These are phyloP conservation scores for Ptiloglossa arizonensis DNA, from an alignment of 1,140 invertebrate species.

Conservation along the genomic window DNA sequence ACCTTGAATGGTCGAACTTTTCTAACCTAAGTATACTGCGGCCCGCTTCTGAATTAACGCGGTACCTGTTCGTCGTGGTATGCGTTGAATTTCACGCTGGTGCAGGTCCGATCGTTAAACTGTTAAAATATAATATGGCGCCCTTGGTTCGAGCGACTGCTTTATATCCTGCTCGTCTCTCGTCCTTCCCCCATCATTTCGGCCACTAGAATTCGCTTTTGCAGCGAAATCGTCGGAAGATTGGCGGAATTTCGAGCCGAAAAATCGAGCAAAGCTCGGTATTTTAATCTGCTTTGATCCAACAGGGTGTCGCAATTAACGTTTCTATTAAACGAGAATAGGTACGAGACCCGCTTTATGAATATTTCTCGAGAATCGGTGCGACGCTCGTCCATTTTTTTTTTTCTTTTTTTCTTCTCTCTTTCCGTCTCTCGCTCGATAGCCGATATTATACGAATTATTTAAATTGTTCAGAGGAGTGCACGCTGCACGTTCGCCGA, in stretches of 20 bases:
- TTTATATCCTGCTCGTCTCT: background rate
- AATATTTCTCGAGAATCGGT: too few species aligned
- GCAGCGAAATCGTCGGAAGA: background rate
- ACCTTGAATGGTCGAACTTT: background rate
- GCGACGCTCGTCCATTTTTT: too few species aligned
- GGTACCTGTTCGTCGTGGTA: background rate
- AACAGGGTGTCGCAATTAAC: background rate
- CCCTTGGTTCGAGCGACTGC: background rate
- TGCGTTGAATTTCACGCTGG: background rate
- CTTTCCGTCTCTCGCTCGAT: too few species aligned
- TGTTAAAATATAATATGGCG: background rate
- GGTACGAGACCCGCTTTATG: too few species aligned
- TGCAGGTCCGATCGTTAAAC: background rate
- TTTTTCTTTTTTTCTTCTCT: too few species aligned
- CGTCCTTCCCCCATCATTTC: background rate
- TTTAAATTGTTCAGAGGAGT: constrained; percentile 11
- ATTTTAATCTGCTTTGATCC: background rate
- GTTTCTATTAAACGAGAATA: background rate
- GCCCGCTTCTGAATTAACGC: background rate
- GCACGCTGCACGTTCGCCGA: background rate
- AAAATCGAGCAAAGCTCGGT: too few species aligned
- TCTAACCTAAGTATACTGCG: background rate
- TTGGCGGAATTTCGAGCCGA: background rate
- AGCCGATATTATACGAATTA: background rate
- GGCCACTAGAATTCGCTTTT: background rate